Evolutionary conservation across 2,113 vertebrate species (phyloP).

Genomic region (Alectura lathami): DNA sequence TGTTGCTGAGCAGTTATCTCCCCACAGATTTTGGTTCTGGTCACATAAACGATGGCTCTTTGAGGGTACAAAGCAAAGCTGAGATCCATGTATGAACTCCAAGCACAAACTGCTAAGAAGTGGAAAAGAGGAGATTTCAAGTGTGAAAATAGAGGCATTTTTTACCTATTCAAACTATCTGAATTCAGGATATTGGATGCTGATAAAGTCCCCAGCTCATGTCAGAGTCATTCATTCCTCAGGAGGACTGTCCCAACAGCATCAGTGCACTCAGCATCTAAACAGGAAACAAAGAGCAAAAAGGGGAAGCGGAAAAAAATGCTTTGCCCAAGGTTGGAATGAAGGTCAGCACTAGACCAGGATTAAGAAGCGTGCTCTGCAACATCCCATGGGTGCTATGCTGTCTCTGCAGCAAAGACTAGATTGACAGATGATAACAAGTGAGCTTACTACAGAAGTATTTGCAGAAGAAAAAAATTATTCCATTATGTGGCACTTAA

Average conservation of each 20-base stretch:
- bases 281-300: background rate
- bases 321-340: background rate
- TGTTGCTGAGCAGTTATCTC: background rate
- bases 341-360: background rate
- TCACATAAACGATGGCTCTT: background rate
- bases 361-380: background rate
- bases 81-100: background rate
- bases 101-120: background rate
- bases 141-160: background rate
- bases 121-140: background rate
- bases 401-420: background rate
- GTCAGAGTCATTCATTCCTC: accelerated
- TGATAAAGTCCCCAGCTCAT: background rate
- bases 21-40: background rate
- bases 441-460: background rate
- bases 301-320: background rate
- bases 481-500: background rate
- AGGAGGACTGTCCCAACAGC: background rate
- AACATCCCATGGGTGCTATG: background rate
- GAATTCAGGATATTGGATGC: background rate
- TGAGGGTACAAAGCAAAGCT: background rate
- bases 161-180: background rate
- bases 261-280: background rate
- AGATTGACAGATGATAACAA: background rate
- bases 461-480: background rate